phyloP scores from a whole-genome alignment of 2,888 invertebrate genomes.

The Phlogophora meticulosa region DNA sequence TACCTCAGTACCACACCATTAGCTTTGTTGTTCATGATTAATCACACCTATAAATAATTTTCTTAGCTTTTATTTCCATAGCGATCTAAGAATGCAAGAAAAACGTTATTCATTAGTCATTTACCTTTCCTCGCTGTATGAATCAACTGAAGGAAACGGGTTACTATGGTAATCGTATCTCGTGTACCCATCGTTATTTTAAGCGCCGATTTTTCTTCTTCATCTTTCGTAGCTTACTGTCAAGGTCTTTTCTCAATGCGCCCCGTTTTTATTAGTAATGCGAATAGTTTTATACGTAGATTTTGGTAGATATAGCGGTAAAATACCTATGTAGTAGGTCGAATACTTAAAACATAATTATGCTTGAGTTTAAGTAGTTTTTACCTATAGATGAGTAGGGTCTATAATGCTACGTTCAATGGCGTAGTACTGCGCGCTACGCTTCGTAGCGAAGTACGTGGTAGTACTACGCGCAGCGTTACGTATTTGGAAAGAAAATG shows the following conservation, averaged over 20 bases:
- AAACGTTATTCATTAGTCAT: slow-evolving; percentile 41
- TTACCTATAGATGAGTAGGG: slow-evolving; percentile 5
- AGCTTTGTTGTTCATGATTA: slow-evolving; percentile 38
- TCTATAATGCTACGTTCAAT: background rate
- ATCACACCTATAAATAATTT: slow-evolving; percentile 48
- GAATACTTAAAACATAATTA: background rate
- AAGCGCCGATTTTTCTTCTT: slow-evolving; percentile 25
- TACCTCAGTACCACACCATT: background rate
- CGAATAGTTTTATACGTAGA: background rate
- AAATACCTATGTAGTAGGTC: background rate
- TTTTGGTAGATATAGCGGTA: background rate
- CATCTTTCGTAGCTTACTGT: slow-evolving; percentile 15
- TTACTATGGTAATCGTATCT: slow-evolving; percentile 35
- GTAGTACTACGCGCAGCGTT: background rate
- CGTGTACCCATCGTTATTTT: slow-evolving; percentile 15
- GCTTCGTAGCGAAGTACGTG: background rate
- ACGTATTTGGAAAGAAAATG: background rate
- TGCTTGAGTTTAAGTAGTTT: background rate
- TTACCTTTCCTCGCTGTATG: slow-evolving; percentile 24
- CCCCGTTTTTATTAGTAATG: background rate
- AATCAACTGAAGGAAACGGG: slow-evolving; percentile 39
- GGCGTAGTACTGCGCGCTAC: background rate
- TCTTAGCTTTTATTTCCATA: slow-evolving; percentile 30
- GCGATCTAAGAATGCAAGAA: slow-evolving; percentile 49
- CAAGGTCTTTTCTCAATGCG: background rate